These are phyloP conservation scores for Anthonomus grandis DNA, from an alignment of 1,140 invertebrate genomes.

Conservation along the genomic window DNA sequence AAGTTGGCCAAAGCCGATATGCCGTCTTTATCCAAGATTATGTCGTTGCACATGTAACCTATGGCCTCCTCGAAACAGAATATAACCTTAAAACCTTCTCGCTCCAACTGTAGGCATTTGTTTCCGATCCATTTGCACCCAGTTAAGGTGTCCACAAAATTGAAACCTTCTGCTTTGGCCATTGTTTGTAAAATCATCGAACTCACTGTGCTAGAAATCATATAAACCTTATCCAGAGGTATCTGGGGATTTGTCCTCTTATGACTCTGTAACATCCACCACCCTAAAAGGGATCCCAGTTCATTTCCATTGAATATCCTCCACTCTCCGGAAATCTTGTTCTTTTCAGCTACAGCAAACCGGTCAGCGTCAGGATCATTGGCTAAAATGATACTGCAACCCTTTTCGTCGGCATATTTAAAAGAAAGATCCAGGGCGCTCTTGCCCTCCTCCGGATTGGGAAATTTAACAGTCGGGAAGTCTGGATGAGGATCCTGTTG, in stretches of 20 bases:
- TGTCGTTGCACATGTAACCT: conserved; percentile 89
- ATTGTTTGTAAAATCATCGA: conserved; percentile 93
- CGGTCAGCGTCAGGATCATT: conserved; percentile 99
- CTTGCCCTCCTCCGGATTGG: conserved; percentile 97
- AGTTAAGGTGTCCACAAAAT: conserved; percentile 92
- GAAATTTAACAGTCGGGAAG: conserved; percentile 94
- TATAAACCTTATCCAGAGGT: conserved; percentile 61
- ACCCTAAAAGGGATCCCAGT: conserved; percentile 88
- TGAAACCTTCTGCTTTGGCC: conserved; percentile 75
- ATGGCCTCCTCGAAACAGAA: conserved; percentile 94
- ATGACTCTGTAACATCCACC: conserved; percentile 79
- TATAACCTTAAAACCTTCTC: conserved; percentile 70
- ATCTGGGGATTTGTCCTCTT: conserved; percentile 51
- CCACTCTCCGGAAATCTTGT: conserved; percentile 68
- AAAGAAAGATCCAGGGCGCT: conserved; percentile 84
- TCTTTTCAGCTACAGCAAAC: conserved; percentile 85
- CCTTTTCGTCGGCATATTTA: conserved; percentile 71
- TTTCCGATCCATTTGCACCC: conserved; percentile 99
- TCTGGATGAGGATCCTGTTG: conserved; percentile 92
- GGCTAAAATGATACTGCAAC: conserved; percentile 80
- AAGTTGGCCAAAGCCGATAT: conserved; percentile 77
- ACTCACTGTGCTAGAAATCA: conserved; percentile 94
- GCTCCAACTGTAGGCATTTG: conserved; percentile 67
- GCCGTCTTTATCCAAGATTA: conserved; percentile 94
- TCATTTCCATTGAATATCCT: conserved; percentile 95